A percentile compares a stretch with the other conserved stretches of the same genome.
phyloP scores from a whole-genome alignment of 1,140 invertebrate species.

The Aphaenogaster floridana region DNA sequence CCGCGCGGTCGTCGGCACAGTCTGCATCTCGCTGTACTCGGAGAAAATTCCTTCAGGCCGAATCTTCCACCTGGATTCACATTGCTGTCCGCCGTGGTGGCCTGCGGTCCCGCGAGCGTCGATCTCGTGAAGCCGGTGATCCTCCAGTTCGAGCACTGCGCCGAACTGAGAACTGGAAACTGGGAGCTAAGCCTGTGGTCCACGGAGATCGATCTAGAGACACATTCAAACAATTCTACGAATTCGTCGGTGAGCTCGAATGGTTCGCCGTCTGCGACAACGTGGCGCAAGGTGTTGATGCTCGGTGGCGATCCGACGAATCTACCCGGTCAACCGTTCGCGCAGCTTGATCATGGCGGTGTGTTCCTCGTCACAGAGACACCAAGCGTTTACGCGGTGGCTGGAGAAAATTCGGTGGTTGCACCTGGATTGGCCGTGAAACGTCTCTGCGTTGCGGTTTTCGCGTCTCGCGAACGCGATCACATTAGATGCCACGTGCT shows the following conservation, averaged over 20 bases:
- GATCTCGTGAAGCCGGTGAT: constrained; percentile 96
- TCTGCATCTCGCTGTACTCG: constrained; percentile 94
- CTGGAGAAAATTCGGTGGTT: constrained; percentile 92
- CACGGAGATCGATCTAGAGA: constrained; percentile 90
- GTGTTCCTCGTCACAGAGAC: constrained; percentile 96
- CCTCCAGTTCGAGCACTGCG: constrained; percentile 97
- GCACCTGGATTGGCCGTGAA: constrained; percentile 87
- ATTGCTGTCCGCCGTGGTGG: constrained; percentile 96
- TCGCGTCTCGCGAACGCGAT: constrained; percentile 91
- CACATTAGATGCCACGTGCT: constrained; percentile 95
- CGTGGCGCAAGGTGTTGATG: constrained; percentile 94
- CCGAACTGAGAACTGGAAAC: constrained; percentile 93
- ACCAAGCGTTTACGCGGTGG: constrained; percentile 94
- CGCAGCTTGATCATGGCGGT: constrained; percentile 95
- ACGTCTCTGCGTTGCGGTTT: constrained; percentile 94
- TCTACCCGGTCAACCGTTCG: constrained; percentile 95
- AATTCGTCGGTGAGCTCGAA: constrained; percentile 87
- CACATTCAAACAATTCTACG: constrained; percentile 95
- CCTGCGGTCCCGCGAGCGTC: constrained; percentile 93
- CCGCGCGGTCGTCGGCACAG: constrained; percentile 93
- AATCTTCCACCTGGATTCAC: constrained; percentile 94
- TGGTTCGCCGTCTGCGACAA: constrained; percentile 87
- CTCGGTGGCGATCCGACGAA: constrained; percentile 98
- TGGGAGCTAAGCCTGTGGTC: constrained; percentile 95
- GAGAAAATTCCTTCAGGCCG: constrained; percentile 95